Evolutionary conservation across 2,888 invertebrate species (phyloP), one percentile per base, ranked within the genome.

Genomic region (Gerris lacustris): DNA sequence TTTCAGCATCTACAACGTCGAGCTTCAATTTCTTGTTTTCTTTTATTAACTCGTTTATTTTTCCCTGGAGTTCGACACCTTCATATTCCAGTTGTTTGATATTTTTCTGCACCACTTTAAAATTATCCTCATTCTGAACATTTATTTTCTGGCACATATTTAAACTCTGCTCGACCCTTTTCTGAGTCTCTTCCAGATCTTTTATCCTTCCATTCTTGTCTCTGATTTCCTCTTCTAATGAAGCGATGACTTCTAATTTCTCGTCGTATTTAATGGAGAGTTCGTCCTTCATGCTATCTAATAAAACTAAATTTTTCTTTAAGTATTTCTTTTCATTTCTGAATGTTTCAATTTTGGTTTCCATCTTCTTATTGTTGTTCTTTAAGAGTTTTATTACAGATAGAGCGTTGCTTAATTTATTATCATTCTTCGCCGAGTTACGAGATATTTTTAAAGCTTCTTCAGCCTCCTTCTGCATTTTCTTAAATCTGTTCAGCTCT

Each of bases 61-160:
- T 55, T 11, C 11, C 15, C 15, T 55, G 9, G 15, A 55, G 55
- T 11, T 11, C 15, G 5, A 55, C 9, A 11, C 55, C 55, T 55
- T 55, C 55, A 9, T 55, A 11, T 55, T 55, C 55, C 55, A 55
- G 15, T 15, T 55, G 55, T 55, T 55, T 55, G 9, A 55, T 55
- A 55, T 55, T 55, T 9, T 55, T 55, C 9, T 9, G 9, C 55
- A 55, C 55, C 55, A 55, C 55, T 55, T 55, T 55, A 55, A 55
- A 55, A 55, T 55, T 55, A 55, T 55, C 55, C 55, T 55, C 55
- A 55, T 55, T 55, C 15, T 55, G 55, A 11, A 55, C 55, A 15
- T 55, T 55, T 55, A 55, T 55, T 55, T 55, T 55, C 55, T 55
- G 55, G 15, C 55, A 55, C 55, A 55, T 55, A 55, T 55, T 55